Percentiles rank a stretch among this genome's conserved stretches.
phyloP scores from a whole-genome alignment of 2,797 vertebrate species.

The Mormyrus proboscirostris region DNA sequence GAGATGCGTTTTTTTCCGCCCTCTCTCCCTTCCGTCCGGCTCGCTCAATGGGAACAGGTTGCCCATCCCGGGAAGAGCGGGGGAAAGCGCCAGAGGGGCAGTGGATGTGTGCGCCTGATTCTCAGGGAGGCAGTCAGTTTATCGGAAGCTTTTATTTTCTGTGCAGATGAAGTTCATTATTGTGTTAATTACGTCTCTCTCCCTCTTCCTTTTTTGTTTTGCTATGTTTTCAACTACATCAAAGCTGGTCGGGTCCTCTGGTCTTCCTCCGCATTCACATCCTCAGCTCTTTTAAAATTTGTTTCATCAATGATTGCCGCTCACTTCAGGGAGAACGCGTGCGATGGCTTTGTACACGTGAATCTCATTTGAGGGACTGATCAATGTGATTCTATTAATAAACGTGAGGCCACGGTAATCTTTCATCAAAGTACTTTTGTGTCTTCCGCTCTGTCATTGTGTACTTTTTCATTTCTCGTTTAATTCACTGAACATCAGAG shows the following conservation, averaged over 20 bases:
- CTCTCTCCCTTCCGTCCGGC: background rate
- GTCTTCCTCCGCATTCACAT: constrained; percentile 18
- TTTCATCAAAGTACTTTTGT: constrained; percentile 53
- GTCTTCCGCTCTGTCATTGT: constrained; percentile 25
- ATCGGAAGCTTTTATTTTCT: constrained; percentile 34
- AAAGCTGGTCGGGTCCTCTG: constrained; percentile 21
- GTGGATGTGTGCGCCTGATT: background rate
- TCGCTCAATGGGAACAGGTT: background rate
- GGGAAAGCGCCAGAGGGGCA: constrained; percentile 13
- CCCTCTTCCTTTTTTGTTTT: background rate
- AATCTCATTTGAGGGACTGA: background rate
- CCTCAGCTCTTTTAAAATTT: constrained; percentile 19
- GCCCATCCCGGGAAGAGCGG: constrained; percentile 21
- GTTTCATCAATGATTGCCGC: constrained; percentile 16
- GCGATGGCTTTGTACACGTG: background rate
- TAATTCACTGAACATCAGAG: constrained; percentile 23
- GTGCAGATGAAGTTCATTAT: constrained; percentile 29
- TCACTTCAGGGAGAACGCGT: background rate
- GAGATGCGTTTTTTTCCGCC: constrained; percentile 32
- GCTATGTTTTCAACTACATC: constrained; percentile 27
- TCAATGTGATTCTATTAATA: constrained; percentile 34
- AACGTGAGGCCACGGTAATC: constrained; percentile 52
- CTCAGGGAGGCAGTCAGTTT: constrained; percentile 37
- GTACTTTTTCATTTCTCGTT: constrained; percentile 41
- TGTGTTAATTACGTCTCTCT: constrained; percentile 28